Evolutionary conservation across 2,797 vertebrate species (phyloP), one percentile per base, ranked within the genome.

Genomic region (Emys orbicularis): DNA sequence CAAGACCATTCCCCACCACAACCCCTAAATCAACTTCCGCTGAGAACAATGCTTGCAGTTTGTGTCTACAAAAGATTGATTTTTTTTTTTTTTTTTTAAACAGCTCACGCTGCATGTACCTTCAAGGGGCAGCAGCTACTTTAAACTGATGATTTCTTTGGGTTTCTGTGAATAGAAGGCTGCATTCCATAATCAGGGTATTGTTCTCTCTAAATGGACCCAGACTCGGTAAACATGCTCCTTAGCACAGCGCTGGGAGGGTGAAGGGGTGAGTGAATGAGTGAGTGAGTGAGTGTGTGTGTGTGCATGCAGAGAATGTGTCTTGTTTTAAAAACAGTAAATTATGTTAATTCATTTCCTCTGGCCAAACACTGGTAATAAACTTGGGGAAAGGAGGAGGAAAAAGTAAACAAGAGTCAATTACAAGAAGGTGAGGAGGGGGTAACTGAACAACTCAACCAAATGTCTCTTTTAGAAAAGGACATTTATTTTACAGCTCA

Each of bases 301-400:
- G 29, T 10, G 41, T n/a, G 86, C 92, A 98, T 76, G 98, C 97
- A 96, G 97, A 97, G 97, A 98, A 98, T 98, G 98, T 97, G 98
- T 96, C 98, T 97, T 97, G 98, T 95, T 98, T 98, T 98, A 98
- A 98, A 97, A 97, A 95, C 98, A 98, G 98, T 98, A 98, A 98
- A 98, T 99, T 99, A 98, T 98, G 98, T 97, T 98, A 98, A 99
- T 98, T 98, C 98, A 98, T 98, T 99, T 99, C 99, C 99, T 99
- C 98, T 96, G 94, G 96, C 98, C 98, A 98, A 98, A 98, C 98
- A 97, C 92, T 83, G 95, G 97, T 98, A 98, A 98, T 99, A 98
- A 99, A 98, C 92, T 95, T 93, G 47, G 96, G 97, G 98, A 98
- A 97, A 97, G 97, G 94, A 96, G 93, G 96, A 97, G 95, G 93